Base-by-base conservation (phyloP, 1,140 invertebrate genomes). In the Macrobrachium nipponense region DNA sequence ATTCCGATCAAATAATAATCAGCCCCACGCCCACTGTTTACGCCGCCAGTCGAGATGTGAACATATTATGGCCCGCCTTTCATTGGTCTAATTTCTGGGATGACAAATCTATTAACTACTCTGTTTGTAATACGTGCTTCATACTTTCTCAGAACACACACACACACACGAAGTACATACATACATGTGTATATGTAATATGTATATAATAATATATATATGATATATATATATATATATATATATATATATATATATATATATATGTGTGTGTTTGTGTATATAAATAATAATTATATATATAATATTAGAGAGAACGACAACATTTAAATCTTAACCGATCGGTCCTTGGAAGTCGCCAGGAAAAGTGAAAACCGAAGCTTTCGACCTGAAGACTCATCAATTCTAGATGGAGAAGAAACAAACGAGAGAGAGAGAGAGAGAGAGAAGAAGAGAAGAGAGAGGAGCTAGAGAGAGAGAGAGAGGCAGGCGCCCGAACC, bases 81-180 rank as follows among this genome's bases (percentile, higher is more conserved):
- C n/a, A n/a, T 36, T 36, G 4, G 12, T 12, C 8, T 51, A 2
- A 51, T 12, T 51, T 12, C 7, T 10, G 51, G 51, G 12, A 3
- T 51, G 51, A 51, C 51, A 51, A n/a, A n/a, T n/a, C n/a, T n/a
- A n/a, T n/a, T n/a, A n/a, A n/a, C 51, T 12, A 51, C 51, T 51
- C 7, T 51, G 12, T n/a, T n/a, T n/a, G n/a, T n/a, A n/a, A n/a
- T n/a, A 51, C 12, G 3, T 51, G 12, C 51, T 51, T 51, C 14
- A 66, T 66, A 66, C 15, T 11, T 17, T 17, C 7, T 66, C 8
- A 1, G 12, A 58, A 72, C 23, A 70, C 17, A 60, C 20, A 82
- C 70, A 73, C 20, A 82, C 51, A 73, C 51, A 82, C 58, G 72
- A 7, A 73, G n/a, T 61, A 72, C 36, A 70, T 36, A 82, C 20